Evolutionary conservation across 2,797 vertebrate species (phyloP), one percentile per base, ranked within the genome.

Genomic region (Schizothorax lantsangensis): DNA sequence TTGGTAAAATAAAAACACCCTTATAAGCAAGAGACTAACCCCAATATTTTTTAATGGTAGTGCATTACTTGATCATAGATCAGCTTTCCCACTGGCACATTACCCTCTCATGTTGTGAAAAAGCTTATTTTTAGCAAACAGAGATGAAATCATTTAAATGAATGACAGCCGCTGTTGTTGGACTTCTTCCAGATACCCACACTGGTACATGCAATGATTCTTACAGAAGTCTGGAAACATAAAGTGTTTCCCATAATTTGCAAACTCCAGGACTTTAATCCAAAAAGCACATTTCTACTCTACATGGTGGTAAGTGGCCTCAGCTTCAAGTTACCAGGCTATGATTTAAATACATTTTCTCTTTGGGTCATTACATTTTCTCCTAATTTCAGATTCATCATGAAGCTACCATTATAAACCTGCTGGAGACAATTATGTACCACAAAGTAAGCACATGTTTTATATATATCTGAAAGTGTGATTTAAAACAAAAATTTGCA

Each of bases 351-450:
- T 19, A 68, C 0, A 49, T 36, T 14, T 21, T 81, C 17, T 36
- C 14, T 57, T 75, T 47, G 30, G 1, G 4, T 75, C 33, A 26
- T 69, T 57, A 1, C 23, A 84, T 64, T 78, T 26, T 74, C 17
- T 19, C 72, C 75, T 85, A 21, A 81, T 88, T 59, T 19, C 90
- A 99, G 98, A 95, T 99, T 84, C 95, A 96, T 86, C 97, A 99
- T 0, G 98, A 99, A 92, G 98, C 96, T 77, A 97, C 98, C 5
- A 93, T 99, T 89, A 96, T 99, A 92, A 99, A 99, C 89, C 95
- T 99, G 9, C 94, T 99, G 84, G 98, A 99, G 91, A 99, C 98
- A 0, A 93, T 98, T 77, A 96, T 99, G 94, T 99, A 97, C 91
- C 92, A 99, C 91, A 97, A 97, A 96, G 98, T 99, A 87, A 93